phyloP scores from a whole-genome alignment of 2,797 vertebrate species.

The Pseudochirops corinnae region DNA sequence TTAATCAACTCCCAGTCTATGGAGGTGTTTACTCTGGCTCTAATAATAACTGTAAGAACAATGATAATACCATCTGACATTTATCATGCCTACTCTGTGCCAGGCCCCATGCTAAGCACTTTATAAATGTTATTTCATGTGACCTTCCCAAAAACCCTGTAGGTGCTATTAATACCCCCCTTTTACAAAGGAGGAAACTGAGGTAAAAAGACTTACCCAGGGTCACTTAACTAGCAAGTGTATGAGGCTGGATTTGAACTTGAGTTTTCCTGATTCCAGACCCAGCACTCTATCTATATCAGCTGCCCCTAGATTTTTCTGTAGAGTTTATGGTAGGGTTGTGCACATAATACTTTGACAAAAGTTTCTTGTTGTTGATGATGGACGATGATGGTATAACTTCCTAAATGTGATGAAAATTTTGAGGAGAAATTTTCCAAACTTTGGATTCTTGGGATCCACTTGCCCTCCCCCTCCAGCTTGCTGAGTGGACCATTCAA shows the following conservation, averaged over 20 bases:
- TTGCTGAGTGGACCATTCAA: no score
- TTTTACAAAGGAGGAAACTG: neutral
- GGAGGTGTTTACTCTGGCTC: neutral
- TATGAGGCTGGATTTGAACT: neutral
- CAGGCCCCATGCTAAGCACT: neutral
- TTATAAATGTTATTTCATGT: neutral
- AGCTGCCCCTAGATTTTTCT: neutral
- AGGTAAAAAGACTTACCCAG: neutral
- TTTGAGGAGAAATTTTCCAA: fast-evolving
- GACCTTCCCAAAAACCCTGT: neutral
- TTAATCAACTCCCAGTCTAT: neutral
- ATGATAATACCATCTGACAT: no score
- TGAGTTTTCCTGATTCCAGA: neutral
- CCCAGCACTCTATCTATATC: neutral
- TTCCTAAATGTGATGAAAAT: fast-evolving
- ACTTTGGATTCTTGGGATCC: fast-evolving
- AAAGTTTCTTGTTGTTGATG: fast-evolving
- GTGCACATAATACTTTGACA: fast-evolving
- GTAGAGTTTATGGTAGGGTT: neutral
- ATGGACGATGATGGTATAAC: neutral
- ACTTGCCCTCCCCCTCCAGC: no score
- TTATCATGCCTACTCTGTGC: neutral
- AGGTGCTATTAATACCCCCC: neutral
- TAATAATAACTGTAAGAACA: neutral
- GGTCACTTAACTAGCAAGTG: neutral